Percentiles rank a stretch among this genome's conserved stretches.
phyloP scores from a whole-genome alignment of 1,140 invertebrate species.

The Drosophila dunni region DNA sequence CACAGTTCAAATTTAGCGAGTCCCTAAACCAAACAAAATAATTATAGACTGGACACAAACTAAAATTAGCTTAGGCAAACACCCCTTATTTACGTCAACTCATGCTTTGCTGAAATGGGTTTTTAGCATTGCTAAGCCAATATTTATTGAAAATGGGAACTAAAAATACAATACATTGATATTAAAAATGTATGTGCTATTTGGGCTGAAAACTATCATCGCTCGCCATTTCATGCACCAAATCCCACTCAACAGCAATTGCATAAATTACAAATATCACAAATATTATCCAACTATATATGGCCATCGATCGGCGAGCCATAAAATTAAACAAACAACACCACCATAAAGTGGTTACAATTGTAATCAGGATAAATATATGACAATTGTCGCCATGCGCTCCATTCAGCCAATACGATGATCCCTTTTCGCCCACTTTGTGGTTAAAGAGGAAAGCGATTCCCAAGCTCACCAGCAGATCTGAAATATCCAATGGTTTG shows the following conservation, averaged over 20 bases:
- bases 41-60: background rate
- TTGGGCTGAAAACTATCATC: background rate
- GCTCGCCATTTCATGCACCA: conserved; percentile 37
- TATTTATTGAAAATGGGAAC: background rate
- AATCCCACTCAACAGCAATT: background rate
- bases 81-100: background rate
- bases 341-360: conserved; percentile 38
- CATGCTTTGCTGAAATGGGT: background rate
- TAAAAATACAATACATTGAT: too few species aligned
- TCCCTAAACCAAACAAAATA: background rate
- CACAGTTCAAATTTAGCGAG: conserved; percentile 13
- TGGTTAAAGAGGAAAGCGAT: conserved; percentile 14
- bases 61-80: background rate
- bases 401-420: conserved; percentile 29
- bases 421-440: background rate
- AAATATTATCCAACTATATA: conserved; percentile 47
- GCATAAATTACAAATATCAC: conserved; percentile 36
- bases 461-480: conserved; percentile 28
- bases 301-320: conserved; percentile 50
- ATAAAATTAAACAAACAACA: conserved; percentile 44
- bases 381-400: conserved; percentile 48
- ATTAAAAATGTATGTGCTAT: conserved; percentile 5
- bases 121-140: background rate
- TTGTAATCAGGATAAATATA: conserved; percentile 45
- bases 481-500: conserved; percentile 19